Percentiles rank a stretch among this genome's conserved stretches.
Evolutionary conservation across 2,797 vertebrate genomes (phyloP).

Genomic region (Chiloscyllium punctatum): DNA sequence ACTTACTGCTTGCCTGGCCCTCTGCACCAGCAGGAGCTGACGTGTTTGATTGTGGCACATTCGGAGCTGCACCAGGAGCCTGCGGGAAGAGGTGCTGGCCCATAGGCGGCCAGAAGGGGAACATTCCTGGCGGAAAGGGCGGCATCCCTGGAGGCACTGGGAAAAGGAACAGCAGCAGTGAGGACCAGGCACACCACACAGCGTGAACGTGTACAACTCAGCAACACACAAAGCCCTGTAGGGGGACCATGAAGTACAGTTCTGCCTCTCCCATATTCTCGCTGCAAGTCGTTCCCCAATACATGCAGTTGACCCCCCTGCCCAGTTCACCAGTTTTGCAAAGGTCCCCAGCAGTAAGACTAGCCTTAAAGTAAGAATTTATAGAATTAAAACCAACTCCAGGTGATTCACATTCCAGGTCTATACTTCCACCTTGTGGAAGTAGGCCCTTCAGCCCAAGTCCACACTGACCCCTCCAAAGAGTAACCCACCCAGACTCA

Average conservation of each 20-base stretch:
- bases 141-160: slow-evolving; percentile 81
- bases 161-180: slow-evolving; percentile 30
- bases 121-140: slow-evolving; percentile 84
- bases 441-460: no score
- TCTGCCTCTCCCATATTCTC: no score
- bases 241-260: no score
- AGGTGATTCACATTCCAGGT: background rate
- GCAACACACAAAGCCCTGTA: no score
- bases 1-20: slow-evolving; percentile 55
- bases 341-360: no score
- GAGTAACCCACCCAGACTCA: no score
- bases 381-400: no score
- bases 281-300: background rate
- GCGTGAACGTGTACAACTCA: no score
- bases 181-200: background rate
- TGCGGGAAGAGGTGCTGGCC: slow-evolving; percentile 65
- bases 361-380: background rate
- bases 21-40: slow-evolving; percentile 47
- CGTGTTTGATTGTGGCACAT: slow-evolving; percentile 50
- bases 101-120: slow-evolving; percentile 79
- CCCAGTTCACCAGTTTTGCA: background rate
- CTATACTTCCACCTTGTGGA: background rate
- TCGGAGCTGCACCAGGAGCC: slow-evolving; percentile 55
- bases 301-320: background rate
- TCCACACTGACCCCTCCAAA: no score